Base-by-base conservation (phyloP, 1,140 invertebrate species). In the Drosophila burlai region DNA sequence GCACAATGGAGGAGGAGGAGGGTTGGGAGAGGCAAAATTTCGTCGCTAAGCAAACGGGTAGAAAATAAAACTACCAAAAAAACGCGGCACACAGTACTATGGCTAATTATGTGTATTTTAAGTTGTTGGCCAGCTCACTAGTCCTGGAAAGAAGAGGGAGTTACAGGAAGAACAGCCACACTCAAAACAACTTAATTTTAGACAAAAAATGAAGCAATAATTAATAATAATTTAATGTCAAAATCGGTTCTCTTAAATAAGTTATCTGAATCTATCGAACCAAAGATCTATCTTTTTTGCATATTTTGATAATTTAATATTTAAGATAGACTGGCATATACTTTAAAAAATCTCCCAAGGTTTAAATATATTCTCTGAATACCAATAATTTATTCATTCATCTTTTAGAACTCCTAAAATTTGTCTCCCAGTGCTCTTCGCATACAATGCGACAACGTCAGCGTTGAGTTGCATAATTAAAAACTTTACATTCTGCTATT, bases 101-200 rank as follows among this genome's bases (percentile, higher is more conserved):
- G 68, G 85, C 85, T 90, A 90, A 90, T 90, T 90, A 90, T 90
- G 85, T 90, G 86, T 85, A 90, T 80, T 85, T 85, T 90, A 90
- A 90, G 75, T 90, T 90, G 80, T 72, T 80, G 71, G 78, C 67
- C 68, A 66, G 80, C 52, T 80, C 79, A 63, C 74, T 66, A 87
- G 79, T 62, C 34, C 21, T 82, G 69, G 62, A n/a, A 57, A 34
- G 18, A 26, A n/a, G 13, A 2, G 6, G 11, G 21, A 13, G 43
- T 45, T 34, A 18, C 24, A 13, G 46, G 24, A 24, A 24, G 8
- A 26, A n/a, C 16, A 29, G 24, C 4, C 2, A 36, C 18, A 38
- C 18, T 36, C 1, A 9, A 4, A 15, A 54, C 15, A 36, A 36
- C 1, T 5, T 36, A 15, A 9, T 5, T 15, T 54, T 4, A 21